Evolutionary conservation across 2,888 invertebrate species (phyloP).

Genomic region (Toxonevra muliebris): DNA sequence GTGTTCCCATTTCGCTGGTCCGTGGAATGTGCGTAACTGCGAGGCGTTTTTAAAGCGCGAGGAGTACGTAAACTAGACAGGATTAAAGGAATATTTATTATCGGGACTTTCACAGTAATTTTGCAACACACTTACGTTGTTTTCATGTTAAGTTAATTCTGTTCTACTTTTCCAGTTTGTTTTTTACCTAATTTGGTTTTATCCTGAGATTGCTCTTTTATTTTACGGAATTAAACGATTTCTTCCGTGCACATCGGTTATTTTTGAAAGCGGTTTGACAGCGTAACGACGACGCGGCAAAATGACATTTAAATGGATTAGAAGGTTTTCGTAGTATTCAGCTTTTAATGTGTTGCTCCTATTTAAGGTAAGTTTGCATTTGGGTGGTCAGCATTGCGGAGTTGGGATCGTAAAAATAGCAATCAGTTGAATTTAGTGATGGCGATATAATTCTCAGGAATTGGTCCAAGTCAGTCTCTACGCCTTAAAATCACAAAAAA

Average conservation of each 20-base stretch:
- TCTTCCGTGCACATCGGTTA: slow-evolving; percentile 19
- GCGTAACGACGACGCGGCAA: slow-evolving; percentile 13
- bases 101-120: not conserved
- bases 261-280: slow-evolving; percentile 18
- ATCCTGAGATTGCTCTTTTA: too few relatives aligned
- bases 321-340: too few relatives aligned
- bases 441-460: too few relatives aligned
- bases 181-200: not conserved
- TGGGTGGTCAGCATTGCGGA: too few relatives aligned
- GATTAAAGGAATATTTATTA: not conserved
- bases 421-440: too few relatives aligned
- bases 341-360: too few relatives aligned
- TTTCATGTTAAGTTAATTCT: slow-evolving; percentile 30
- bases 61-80: slow-evolving; percentile 54
- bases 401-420: too few relatives aligned
- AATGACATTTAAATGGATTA: too few relatives aligned
- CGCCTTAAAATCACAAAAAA: too few relatives aligned
- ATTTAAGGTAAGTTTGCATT: too few relatives aligned
- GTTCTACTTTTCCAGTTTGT: not conserved
- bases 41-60: slow-evolving; percentile 47
- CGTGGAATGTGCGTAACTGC: slow-evolving; percentile 37
- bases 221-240: not conserved
- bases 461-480: too few relatives aligned
- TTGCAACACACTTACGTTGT: slow-evolving; percentile 35
- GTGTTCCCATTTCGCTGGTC: slow-evolving; percentile 35